Percentiles rank a stretch among this genome's conserved stretches.
Evolutionary conservation across 2,797 vertebrate genomes (phyloP).

Genomic region (Schizopygopsis pylzovi): DNA sequence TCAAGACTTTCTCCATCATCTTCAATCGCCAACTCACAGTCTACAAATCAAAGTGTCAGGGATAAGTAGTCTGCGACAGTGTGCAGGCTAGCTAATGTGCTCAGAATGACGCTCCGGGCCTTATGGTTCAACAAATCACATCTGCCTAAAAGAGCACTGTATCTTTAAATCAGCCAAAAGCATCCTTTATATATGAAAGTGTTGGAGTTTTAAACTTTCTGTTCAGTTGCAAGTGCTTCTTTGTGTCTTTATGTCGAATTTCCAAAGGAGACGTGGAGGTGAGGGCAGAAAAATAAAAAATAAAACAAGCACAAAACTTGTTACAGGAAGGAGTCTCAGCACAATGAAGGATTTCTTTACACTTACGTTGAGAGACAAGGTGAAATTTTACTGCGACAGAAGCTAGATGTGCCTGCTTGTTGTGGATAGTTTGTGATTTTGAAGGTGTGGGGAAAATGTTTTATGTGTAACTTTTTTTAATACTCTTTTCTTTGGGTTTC

Average conservation of each 20-base stretch:
- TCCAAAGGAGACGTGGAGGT: constrained; percentile 9
- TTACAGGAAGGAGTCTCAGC: constrained; percentile 36
- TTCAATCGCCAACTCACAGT: constrained; percentile 16
- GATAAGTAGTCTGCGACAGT: constrained; percentile 15
- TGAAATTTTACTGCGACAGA: constrained; percentile 31
- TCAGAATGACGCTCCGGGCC: constrained; percentile 29
- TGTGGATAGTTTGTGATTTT: constrained; percentile 20
- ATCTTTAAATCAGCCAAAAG: constrained; percentile 61
- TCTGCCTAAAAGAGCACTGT: constrained; percentile 51
- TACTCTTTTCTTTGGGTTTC: neutral
- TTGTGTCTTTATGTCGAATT: constrained; percentile 57
- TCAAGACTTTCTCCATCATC: constrained; percentile 21
- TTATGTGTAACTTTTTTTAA: constrained; percentile 25
- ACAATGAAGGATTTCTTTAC: constrained; percentile 23
- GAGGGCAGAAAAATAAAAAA: neutral
- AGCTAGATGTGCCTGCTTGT: constrained; percentile 55
- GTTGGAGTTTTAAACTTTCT: constrained; percentile 38
- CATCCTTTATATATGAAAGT: constrained; percentile 44
- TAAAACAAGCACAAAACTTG: constrained; percentile 58
- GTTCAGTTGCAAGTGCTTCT: constrained; percentile 50
- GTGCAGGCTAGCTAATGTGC: neutral
- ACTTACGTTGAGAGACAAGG: neutral
- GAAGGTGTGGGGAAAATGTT: neutral
- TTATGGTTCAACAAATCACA: constrained; percentile 18
- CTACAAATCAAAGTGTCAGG: constrained; percentile 18